Evolutionary conservation across 2,888 invertebrate species (phyloP), one percentile per base, ranked within the genome.

Genomic region (Limnephilus auricula): DNA sequence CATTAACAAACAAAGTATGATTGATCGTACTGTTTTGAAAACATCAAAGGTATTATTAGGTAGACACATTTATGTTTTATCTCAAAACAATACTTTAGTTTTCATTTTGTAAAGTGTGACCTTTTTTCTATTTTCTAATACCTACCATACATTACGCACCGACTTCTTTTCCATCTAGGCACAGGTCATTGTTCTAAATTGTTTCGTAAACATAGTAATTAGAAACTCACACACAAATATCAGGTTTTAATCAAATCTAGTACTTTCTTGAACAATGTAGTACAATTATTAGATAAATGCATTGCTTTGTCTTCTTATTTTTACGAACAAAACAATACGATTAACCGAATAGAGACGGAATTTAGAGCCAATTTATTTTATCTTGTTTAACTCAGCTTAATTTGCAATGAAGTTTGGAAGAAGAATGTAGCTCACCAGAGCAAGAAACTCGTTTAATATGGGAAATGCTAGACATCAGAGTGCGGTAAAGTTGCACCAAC

Each of bases 401-500:
- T n/a, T 65, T n/a, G n/a, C 25, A 65, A 65, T 6, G 65, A n/a
- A n/a, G n/a, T n/a, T 65, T 65, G 5, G 65, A 9, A 65, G 9
- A 65, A n/a, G 25, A 65, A 65, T n/a, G 80, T 32, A 18, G 2
- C 32, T 80, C 80, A 31, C 32, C 31, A 80, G 80, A 32, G 32
- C 32, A 25, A 13, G 13, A 15, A 32, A 80, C 31, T 32, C 31
- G 31, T 80, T 32, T 31, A 80, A 32, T 31, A 31, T 32, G 80
- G 18, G 80, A 2, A 31, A 80, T 32, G 6, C 25, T 18, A 31
- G 80, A 32, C 80, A 31, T 32, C 65, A 65, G 80, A 31, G 80
- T 80, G 80, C 31, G 80, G 30, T 32, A 80, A 31, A 80, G 80
- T 80, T 80, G 80, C 80, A 80, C 31, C 80, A 80, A 31, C 31